Evolutionary conservation across 2,797 vertebrate species (phyloP).

Genomic region (Paguma larvata): DNA sequence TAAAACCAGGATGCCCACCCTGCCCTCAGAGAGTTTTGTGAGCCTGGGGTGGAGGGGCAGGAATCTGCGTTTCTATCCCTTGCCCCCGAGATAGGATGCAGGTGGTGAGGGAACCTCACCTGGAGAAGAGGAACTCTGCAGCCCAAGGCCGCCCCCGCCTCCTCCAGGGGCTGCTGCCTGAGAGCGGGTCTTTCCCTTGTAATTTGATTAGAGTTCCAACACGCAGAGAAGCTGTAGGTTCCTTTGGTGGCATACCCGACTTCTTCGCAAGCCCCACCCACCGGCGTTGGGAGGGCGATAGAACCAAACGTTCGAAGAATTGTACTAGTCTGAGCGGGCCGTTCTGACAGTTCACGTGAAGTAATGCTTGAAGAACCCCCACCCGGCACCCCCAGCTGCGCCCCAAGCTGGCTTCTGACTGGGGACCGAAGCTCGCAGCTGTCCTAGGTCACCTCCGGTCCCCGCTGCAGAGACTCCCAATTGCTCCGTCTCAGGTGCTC

Average conservation of each 20-base stretch:
- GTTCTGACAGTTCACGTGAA: neutral
- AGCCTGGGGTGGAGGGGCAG: neutral
- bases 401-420: neutral
- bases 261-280: neutral
- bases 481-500: neutral
- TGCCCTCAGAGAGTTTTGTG: neutral
- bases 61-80: neutral
- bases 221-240: neutral
- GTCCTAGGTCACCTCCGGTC: neutral
- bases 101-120: neutral
- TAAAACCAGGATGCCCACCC: neutral
- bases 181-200: neutral
- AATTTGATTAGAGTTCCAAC: neutral
- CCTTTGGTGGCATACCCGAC: neutral
- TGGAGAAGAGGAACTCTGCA: neutral
- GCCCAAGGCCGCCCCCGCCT: neutral
- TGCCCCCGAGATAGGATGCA: neutral
- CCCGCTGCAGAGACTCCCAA: neutral
- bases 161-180: neutral
- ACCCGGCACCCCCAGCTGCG: neutral
- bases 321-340: neutral
- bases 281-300: neutral
- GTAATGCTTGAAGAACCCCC: neutral
- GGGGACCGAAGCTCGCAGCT: neutral
- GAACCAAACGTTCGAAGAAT: fast-evolving